Conservation (phyloP, 2,113 vertebrate species). For the Rhabdomys dilectus region DNA sequence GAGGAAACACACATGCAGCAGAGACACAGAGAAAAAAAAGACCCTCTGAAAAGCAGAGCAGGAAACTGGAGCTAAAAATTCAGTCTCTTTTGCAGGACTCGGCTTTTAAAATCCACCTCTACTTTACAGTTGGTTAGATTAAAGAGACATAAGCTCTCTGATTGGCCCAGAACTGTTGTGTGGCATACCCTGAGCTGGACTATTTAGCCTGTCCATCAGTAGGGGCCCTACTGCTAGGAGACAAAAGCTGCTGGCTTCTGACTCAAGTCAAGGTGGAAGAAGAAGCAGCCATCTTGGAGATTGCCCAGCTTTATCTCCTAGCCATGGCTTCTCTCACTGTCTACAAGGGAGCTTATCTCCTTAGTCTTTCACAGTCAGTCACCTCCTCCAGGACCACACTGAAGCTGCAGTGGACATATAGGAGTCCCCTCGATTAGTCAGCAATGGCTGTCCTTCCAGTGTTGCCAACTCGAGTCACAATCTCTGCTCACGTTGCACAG, state of each 20-base stretch:
- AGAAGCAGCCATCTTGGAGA: neutral
- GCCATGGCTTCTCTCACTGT: neutral
- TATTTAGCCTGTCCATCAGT: neutral
- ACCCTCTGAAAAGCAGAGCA: neutral
- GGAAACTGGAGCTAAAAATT: neutral
- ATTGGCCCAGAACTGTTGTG: neutral
- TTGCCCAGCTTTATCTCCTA: neutral
- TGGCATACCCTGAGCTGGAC: no score
- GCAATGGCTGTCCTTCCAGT: slow-evolving; percentile 83
- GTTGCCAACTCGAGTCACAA: neutral
- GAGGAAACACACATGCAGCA: neutral
- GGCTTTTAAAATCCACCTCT: neutral
- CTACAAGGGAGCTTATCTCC: neutral
- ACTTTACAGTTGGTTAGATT: neutral
- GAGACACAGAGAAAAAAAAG: no score
- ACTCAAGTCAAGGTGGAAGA: neutral
- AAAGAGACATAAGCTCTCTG: neutral
- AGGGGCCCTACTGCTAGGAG: neutral
- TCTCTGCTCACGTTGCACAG: slow-evolving; percentile 80
- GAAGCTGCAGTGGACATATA: neutral
- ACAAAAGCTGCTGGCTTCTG: neutral
- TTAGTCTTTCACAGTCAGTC: neutral
- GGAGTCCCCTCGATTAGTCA: slow-evolving; percentile 79
- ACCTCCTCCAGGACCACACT: neutral
- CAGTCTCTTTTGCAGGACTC: neutral